These are phyloP conservation scores for Phoenicopterus ruber DNA, from an alignment of 2,113 vertebrate species.

Conservation along the genomic window DNA sequence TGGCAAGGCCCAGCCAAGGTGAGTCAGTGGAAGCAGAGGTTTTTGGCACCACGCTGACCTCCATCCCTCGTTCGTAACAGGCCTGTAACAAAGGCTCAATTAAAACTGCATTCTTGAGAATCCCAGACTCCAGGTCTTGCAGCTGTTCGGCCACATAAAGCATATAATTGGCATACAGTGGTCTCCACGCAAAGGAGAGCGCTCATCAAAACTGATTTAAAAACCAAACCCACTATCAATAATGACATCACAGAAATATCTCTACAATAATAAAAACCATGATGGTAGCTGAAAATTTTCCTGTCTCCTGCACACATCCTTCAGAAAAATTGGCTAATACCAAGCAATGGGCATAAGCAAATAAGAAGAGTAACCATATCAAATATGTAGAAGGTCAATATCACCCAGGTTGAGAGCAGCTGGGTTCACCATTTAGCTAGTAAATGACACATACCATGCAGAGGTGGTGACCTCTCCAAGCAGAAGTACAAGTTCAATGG, in stretches of 20 bases:
- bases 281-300: not conserved
- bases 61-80: slow-evolving; percentile 95
- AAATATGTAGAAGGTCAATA: not conserved
- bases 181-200: not conserved
- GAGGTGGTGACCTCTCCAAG: not conserved
- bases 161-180: not conserved
- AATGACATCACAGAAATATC: not conserved
- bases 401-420: not conserved
- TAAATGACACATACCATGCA: not conserved
- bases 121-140: not conserved
- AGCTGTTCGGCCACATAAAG: not conserved
- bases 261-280: not conserved
- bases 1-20: slow-evolving; percentile 96
- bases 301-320: not conserved
- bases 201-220: not conserved
- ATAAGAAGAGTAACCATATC: not conserved
- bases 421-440: not conserved
- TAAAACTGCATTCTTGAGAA: not conserved
- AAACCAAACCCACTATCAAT: not conserved
- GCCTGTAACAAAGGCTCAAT: slow-evolving; percentile 73
- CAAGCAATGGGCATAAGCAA: not conserved
- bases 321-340: not conserved
- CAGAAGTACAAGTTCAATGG: not conserved
- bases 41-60: slow-evolving; percentile 96
- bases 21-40: slow-evolving; percentile 98